Base-by-base conservation (phyloP, 2,113 vertebrate species). In the Melanerpes aurifrons region DNA sequence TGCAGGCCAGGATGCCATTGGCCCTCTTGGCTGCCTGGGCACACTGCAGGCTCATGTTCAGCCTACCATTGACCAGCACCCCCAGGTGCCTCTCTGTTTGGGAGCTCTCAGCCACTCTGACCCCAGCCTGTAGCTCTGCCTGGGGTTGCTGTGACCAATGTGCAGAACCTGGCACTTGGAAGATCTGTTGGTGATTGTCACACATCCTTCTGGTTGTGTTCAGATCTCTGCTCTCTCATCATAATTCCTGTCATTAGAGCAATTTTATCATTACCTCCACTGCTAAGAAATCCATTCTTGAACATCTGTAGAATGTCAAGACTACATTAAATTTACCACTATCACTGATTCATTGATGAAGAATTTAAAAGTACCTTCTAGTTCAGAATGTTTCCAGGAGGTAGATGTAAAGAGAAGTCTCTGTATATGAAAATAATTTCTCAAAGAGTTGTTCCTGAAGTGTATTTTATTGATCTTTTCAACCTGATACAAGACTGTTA, bases 241-340 rank as follows among this genome's bases (percentile, higher is more conserved):
- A 97, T 96, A 96, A 95, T 96, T 96, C 79, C 96, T 87, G 92
- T 97, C 95, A 95, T 97, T 97, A 96, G 67, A 91, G 74, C 64
- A 91, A 94, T 95, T 95, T 95, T 95, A 70, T 95, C 89, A 95
- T 96, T 96, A 96, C 97, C 95, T 88, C 89, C 90, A 96, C 81
- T 94, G 73, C 56, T 94, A 94, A 96, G 87, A 96, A 95, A 90
- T 96, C 90, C 74, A 89, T 90, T 94, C 91, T 96, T 94, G 86
- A 85, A 96, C 93, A 97, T 96, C 94, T 88, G 77, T 96, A 94
- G 80, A 92, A 90, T 96, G 89, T 91, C 84, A 92, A 95, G 67
- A 94, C 86, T 95, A 83, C 59, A 92, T 96, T 97, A 96, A 81
- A 94, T 94, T 87, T 96, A 91, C 58, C 87, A 93, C 61, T 72